phyloP scores from a whole-genome alignment of 2,797 vertebrate genomes.

The Neomorphus geoffroyi region DNA sequence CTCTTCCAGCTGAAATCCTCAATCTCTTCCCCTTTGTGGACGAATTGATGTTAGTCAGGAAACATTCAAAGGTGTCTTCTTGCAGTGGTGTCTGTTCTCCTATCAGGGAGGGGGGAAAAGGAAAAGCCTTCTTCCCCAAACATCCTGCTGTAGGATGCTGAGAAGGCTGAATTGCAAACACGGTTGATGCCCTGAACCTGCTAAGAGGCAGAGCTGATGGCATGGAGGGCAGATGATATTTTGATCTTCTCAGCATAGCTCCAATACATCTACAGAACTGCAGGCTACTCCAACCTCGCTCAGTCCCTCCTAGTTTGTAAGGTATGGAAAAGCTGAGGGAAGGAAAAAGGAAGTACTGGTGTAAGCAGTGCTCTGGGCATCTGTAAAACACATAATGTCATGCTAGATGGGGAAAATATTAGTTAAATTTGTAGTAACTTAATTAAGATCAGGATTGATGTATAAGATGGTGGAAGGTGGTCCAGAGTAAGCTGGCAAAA shows the following conservation, averaged over 20 bases:
- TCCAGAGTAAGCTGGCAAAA: neutral
- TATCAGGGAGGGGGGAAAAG: neutral
- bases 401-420: neutral
- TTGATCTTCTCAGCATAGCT: neutral
- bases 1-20: neutral
- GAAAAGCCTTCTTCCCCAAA: accelerated
- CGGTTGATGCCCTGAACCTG: neutral
- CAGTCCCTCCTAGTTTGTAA: neutral
- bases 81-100: neutral
- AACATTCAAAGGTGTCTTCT: neutral
- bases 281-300: neutral
- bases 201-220: neutral
- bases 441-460: neutral
- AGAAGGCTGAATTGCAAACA: neutral
- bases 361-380: neutral
- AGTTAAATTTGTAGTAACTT: neutral
- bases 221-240: neutral
- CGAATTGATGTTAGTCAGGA: neutral
- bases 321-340: neutral
- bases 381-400: neutral
- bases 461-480: neutral
- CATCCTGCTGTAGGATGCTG: neutral
- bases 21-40: neutral
- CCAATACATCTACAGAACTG: neutral
- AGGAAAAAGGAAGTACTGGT: accelerated